Percentiles rank a stretch among this genome's conserved stretches.
phyloP scores from a whole-genome alignment of 2,888 invertebrate species.

The Lepas anatifera region DNA sequence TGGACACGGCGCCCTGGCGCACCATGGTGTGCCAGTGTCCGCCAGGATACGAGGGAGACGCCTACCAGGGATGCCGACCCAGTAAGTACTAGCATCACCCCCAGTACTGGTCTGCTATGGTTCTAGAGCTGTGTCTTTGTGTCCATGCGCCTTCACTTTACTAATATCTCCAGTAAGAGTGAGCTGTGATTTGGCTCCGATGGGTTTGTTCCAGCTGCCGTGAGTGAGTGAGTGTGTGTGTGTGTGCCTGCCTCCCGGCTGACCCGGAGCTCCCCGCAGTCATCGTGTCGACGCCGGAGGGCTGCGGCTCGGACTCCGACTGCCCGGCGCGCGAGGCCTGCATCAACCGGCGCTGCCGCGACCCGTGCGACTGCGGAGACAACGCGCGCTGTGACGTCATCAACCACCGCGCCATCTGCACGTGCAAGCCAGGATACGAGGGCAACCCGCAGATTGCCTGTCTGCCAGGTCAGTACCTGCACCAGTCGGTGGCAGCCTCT shows the following conservation, averaged over 20 bases:
- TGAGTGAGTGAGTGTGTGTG: no score
- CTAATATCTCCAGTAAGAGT: no score
- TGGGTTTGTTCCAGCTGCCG: no score
- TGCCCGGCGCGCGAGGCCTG: slow-evolving; percentile 68
- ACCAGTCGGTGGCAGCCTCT: no score
- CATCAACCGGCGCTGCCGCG: slow-evolving; percentile 69
- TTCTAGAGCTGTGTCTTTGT: no score
- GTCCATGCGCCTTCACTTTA: no score
- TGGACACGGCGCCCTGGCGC: slow-evolving; percentile 27
- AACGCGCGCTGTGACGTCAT: slow-evolving; percentile 69
- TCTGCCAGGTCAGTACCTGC: slow-evolving; percentile 43
- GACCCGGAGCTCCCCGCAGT: background rate
- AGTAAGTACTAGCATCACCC: slow-evolving; percentile 53
- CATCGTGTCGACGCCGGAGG: slow-evolving; percentile 45
- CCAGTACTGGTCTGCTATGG: no score
- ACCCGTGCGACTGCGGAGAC: slow-evolving; percentile 74
- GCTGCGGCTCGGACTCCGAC: slow-evolving; percentile 66
- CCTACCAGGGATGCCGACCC: slow-evolving; percentile 28
- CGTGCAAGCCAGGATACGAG: slow-evolving; percentile 67
- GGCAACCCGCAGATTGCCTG: slow-evolving; percentile 76
- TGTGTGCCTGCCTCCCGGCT: no score
- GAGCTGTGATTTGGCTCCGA: no score
- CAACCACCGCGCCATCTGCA: slow-evolving; percentile 74
- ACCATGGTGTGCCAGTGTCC: slow-evolving; percentile 29
- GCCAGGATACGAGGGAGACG: slow-evolving; percentile 26